Evolutionary conservation across 1,140 invertebrate species (phyloP), one percentile per base, ranked within the genome.

Genomic region (Leptestheria dahalacensis): DNA sequence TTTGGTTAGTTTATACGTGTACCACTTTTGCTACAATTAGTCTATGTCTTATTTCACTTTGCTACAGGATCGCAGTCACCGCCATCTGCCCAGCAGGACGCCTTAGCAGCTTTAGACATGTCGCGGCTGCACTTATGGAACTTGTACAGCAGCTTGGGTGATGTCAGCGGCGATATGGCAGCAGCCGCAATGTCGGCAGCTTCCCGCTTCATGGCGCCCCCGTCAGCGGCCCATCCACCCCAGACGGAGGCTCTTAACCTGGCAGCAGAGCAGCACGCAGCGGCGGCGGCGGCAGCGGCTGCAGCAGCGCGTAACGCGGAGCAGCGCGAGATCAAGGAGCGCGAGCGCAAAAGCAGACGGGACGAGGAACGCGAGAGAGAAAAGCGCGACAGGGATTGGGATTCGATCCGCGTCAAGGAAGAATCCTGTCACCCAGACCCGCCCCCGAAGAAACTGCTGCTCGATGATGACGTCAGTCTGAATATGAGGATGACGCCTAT

Each of bases 71-170:
- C 58, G 26, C 47, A 60, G 41, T 60, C 58, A 23, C 79, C 80
- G 26, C 79, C 79, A 76, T 28, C 58, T 51, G 51, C 33, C 53
- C 75, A 78, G 21, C 65, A 67, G 0, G 69, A 68, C 26, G 75
- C 80, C 0, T 70, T 88, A 28, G 82, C 77, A 58, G 82, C 81
- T 3, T 70, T 85, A 11, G 85, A 88, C 63, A 78, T 88, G 71
- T 82, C 82, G 0, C 77, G 84, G 33, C 75, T 89, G 55, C 84
- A 84, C 0, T 72, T 90, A 1, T 90, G 86, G 84, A 88, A 84
- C 65, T 75, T 89, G 66, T 89, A 87, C 71, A 84, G 83, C 69
- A 83, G 79, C 65, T 79, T 81, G 62, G 71, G 74, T 65, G 68
- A 75, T 62, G 61, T 72, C 65, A 67, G 57, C 66, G 65, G 48